Conservation (phyloP, 2,113 vertebrate species). For the Zosterops lateralis region DNA sequence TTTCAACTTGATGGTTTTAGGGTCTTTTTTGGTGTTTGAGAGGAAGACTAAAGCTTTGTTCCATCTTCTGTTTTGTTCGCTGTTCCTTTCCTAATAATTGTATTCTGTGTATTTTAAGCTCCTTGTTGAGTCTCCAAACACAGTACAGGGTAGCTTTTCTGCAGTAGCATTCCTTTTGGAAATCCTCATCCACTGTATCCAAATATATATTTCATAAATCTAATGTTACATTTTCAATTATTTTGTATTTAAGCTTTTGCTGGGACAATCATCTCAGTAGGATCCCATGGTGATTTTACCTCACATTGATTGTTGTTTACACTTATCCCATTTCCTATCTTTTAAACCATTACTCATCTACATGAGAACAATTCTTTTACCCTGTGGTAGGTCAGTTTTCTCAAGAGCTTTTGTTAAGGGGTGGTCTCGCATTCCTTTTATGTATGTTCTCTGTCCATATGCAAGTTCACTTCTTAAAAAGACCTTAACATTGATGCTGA, state of each 20-base stretch:
- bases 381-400: background rate
- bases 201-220: background rate
- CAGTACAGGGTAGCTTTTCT: background rate
- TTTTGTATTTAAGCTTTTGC: background rate
- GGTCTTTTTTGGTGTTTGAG: background rate
- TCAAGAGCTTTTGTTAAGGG: background rate
- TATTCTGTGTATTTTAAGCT: background rate
- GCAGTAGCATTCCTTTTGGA: background rate
- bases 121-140: background rate
- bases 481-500: background rate
- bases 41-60: background rate
- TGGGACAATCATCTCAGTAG: background rate
- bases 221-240: background rate
- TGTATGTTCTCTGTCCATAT: background rate
- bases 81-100: background rate
- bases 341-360: background rate
- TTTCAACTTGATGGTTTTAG: background rate
- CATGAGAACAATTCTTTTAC: background rate
- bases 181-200: background rate
- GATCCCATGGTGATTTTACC: background rate
- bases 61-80: background rate
- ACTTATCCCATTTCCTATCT: rapidly evolving
- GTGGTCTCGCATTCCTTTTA: background rate
- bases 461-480: background rate
- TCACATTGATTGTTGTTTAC: background rate